Conservation (phyloP, 2,113 vertebrate genomes). For the Proterorhinus semilunaris region DNA sequence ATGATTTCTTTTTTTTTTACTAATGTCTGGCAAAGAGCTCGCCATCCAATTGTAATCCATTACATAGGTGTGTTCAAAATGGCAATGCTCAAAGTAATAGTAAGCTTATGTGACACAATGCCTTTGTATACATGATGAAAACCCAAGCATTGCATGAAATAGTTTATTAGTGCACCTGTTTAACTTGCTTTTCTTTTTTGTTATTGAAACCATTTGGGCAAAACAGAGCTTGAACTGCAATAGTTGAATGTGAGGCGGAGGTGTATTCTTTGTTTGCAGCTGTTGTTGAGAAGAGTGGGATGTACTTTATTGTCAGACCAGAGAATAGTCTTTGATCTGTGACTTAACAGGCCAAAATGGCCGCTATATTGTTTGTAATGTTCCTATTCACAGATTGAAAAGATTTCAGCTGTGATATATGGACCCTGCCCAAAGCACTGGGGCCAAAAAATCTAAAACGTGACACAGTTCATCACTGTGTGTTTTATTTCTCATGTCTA, state of each 20-base stretch:
- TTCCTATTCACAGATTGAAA: constrained; percentile 63
- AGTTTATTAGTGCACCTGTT: constrained; percentile 72
- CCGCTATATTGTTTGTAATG: constrained; percentile 54
- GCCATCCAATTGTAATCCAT: constrained; percentile 38
- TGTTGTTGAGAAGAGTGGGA: constrained; percentile 38
- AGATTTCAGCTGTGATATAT: constrained; percentile 56
- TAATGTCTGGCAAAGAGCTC: constrained; percentile 46
- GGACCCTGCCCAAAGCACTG: constrained; percentile 17
- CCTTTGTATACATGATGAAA: constrained; percentile 68
- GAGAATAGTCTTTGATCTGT: constrained; percentile 38
- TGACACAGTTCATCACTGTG: constrained; percentile 39
- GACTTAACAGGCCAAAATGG: constrained; percentile 42
- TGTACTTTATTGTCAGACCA: neutral
- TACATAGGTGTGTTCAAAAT: constrained; percentile 53
- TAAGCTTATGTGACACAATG: constrained; percentile 55
- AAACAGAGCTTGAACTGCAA: constrained; percentile 59
- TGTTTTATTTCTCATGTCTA: constrained; percentile 50
- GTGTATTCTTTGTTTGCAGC: constrained; percentile 43
- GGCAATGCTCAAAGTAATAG: constrained; percentile 52
- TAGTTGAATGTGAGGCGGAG: constrained; percentile 47
- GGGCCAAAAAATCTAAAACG: constrained; percentile 53
- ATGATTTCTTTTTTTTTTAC: constrained; percentile 35
- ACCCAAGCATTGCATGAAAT: constrained; percentile 71
- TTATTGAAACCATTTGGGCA: constrained; percentile 52
- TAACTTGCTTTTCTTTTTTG: constrained; percentile 70